phyloP scores from a whole-genome alignment of 2,797 vertebrate species.

The Cossypha dichroa region DNA sequence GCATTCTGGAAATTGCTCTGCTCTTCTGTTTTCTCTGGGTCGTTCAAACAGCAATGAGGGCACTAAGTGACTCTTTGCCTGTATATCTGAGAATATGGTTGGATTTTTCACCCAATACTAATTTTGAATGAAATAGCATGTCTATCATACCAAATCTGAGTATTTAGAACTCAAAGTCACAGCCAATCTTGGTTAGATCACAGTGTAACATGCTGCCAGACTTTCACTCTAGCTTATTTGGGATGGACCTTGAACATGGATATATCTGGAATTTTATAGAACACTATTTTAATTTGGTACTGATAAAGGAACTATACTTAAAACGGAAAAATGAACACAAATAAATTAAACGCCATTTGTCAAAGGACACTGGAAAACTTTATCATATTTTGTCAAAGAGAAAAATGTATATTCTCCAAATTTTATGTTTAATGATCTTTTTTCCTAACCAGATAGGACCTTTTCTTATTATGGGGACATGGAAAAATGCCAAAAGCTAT shows the following conservation, averaged over 20 bases:
- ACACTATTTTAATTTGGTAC: not conserved
- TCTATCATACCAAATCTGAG: not conserved
- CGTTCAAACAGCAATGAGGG: accelerated
- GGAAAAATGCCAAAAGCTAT: not conserved
- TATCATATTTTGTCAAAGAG: not conserved
- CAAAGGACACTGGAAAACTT: not conserved
- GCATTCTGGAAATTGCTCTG: not conserved
- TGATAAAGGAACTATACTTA: not conserved
- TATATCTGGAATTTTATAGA: not conserved
- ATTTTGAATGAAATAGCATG: not conserved
- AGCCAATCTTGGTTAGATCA: not conserved
- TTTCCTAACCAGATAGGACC: not conserved
- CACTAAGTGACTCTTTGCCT: not conserved
- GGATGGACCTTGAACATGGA: not conserved
- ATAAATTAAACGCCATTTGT: not conserved
- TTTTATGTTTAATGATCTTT: not conserved
- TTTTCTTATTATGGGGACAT: not conserved
- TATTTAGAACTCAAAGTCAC: not conserved
- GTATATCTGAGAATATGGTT: not conserved
- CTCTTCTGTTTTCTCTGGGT: not conserved
- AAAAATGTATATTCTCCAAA: not conserved
- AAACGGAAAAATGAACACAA: not conserved
- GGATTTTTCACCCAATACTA: not conserved
- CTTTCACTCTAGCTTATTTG: not conserved
- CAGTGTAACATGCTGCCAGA: not conserved